phyloP scores from a whole-genome alignment of 2,113 vertebrate genomes.

The Notarius quadriscutis region DNA sequence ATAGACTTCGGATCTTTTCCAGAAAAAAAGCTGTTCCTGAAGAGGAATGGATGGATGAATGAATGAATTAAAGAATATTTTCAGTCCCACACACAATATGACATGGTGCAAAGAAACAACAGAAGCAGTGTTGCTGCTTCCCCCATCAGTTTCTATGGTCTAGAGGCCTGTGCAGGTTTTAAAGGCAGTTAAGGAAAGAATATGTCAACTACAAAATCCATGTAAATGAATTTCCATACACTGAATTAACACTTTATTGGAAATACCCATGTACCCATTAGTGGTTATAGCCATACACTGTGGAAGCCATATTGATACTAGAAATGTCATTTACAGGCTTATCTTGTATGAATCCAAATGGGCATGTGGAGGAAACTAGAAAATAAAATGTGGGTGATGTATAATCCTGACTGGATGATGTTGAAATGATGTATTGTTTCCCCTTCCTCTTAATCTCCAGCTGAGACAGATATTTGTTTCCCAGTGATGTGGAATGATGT shows the following conservation, averaged over 20 bases:
- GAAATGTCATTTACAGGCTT: not conserved
- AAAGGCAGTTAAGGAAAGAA: not conserved
- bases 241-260: not conserved
- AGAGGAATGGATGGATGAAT: not conserved
- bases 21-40: not conserved
- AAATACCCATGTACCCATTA: not conserved
- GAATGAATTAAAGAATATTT: not conserved
- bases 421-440: slow-evolving; percentile 37
- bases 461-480: slow-evolving; percentile 40
- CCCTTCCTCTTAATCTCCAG: slow-evolving; percentile 35
- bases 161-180: not conserved
- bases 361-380: slow-evolving; percentile 18
- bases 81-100: not conserved
- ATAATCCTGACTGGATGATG: slow-evolving; percentile 44
- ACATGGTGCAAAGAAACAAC: not conserved
- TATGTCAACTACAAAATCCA: not conserved
- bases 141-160: not conserved
- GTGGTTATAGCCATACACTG: not conserved
- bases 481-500: slow-evolving; percentile 37
- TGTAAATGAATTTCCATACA: not conserved
- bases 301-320: not conserved
- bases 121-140: not conserved
- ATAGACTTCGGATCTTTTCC: not conserved
- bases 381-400: slow-evolving; percentile 15
- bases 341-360: slow-evolving; percentile 22